These are phyloP conservation scores for Pachycephala philippinensis DNA, from an alignment of 2,113 vertebrate species.

Conservation along the genomic window DNA sequence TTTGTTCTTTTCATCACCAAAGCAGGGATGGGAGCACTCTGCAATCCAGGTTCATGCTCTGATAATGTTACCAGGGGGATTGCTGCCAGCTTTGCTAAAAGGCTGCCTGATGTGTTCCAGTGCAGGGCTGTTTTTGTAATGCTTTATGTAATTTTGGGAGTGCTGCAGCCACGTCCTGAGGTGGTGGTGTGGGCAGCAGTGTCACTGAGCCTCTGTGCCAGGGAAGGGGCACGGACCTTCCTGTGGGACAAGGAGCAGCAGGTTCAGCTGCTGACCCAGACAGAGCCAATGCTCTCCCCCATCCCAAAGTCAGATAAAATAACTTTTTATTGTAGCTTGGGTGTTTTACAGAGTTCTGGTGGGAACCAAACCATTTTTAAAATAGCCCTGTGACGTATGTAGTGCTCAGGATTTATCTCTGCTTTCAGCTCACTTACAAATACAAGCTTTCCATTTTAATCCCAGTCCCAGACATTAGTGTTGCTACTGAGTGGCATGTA, in stretches of 20 bases:
- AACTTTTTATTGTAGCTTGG: not conserved
- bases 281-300: not conserved
- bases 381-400: not conserved
- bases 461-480: not conserved
- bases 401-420: not conserved
- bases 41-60: not conserved
- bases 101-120: not conserved
- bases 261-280: not conserved
- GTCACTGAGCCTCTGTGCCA: not conserved
- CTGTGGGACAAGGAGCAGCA: not conserved
- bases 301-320: not conserved
- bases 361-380: not conserved
- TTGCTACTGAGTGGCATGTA: not conserved
- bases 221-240: not conserved
- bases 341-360: not conserved
- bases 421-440: not conserved
- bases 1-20: not conserved
- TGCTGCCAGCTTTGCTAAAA: constrained; percentile 1
- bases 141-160: not conserved
- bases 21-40: not conserved
- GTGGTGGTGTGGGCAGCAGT: not conserved
- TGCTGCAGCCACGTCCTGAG: not conserved
- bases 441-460: not conserved
- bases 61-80: not conserved
- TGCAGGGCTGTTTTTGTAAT: not conserved